Percentiles rank a stretch among this genome's conserved stretches.
Conservation (phyloP, 2,888 invertebrate species). For the Tiliacea citrago region DNA sequence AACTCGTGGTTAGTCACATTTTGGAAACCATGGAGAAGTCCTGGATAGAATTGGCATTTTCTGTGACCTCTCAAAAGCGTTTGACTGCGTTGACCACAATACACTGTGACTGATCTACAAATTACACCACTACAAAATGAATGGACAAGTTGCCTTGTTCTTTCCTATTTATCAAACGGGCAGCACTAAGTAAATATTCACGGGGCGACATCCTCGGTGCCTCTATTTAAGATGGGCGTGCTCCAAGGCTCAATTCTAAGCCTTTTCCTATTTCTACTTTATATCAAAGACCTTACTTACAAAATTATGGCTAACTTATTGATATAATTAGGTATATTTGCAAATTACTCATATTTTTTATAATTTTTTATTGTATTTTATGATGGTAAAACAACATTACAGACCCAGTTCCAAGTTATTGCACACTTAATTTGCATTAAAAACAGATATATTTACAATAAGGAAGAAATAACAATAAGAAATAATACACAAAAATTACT, state of each 20-base stretch:
- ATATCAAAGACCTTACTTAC: not conserved
- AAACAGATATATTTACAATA: too few species aligned
- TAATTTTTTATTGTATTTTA: too few species aligned
- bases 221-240: not conserved
- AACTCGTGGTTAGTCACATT: not conserved
- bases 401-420: too few species aligned
- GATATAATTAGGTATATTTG: not conserved
- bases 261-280: not conserved
- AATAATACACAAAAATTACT: too few species aligned
- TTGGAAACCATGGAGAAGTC: not conserved
- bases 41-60: not conserved
- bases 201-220: not conserved
- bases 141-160: not conserved
- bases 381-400: too few species aligned
- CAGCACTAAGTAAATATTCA: not conserved
- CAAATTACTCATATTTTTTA: not conserved
- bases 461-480: too few species aligned
- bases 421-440: too few species aligned
- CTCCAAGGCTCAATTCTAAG: not conserved
- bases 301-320: not conserved
- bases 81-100: not conserved
- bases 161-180: not conserved
- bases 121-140: not conserved
- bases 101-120: not conserved
- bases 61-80: not conserved